Evolutionary conservation across 1,140 invertebrate genomes (phyloP), one percentile per base, ranked within the genome.

Genomic region (Drosophila murphyi): DNA sequence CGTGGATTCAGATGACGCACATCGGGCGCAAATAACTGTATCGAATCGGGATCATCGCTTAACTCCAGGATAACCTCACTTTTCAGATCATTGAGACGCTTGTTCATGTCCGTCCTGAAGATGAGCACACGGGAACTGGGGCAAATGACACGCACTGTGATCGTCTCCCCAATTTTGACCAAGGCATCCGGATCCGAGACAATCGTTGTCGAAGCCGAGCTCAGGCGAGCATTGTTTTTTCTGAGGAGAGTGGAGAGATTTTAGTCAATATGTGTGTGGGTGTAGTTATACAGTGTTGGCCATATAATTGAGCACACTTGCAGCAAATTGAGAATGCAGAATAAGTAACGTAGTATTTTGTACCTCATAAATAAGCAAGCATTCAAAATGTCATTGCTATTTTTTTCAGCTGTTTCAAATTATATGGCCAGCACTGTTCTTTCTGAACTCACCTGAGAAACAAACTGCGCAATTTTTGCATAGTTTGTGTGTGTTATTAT

Each of bases 381-480:
- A 12, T 12, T 12, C 12, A 12, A 12, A 12, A 12, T 12, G 12
- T 12, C 12, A 20, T 20, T 20, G 20, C 20, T 20, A 20, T 1
- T 20, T 20, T 20, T 20, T 20, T 20, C 20, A 1, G 8, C 47
- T 29, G 43, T 12, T 12, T 20, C 20, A 1, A 20, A 45, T 28
- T 48, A 48, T 29, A 28, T 48, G 5, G 7, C 6, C 5, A 4
- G 5, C 5, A 45, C 2, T 50, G 10, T 4, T 3, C 37, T 5
- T 0, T 5, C 10, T 1, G 3, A 10, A 50, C 78, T 62, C 55
- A 92, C 90, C 78, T 91, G 29, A 85, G 74, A 74, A 92, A 92
- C 76, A 92, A 81, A 75, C 89, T 92, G 76, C 90, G 81, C 75
- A 92, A 69, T 91, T 92, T 92, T 80, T 92, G 90, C 90, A 92